Base-by-base conservation (phyloP, 2,113 vertebrate genomes). In the Leiothrix lutea region DNA sequence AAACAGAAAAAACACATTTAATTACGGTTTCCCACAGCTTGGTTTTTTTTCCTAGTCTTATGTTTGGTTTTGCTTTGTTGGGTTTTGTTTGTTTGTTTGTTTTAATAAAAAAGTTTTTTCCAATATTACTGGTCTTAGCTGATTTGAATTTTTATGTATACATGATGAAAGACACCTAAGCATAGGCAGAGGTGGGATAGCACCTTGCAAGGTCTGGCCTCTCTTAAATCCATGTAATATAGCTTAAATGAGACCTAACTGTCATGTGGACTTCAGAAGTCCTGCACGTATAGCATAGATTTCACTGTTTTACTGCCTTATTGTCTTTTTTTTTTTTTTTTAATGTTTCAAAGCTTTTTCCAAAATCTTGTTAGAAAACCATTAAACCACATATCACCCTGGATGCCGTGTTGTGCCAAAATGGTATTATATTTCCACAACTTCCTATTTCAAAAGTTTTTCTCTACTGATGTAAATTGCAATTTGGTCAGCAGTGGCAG, bases 401-500 rank as follows among this genome's bases (percentile, higher is more conserved):
- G 29, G 80, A 61, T 50, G 54, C 14, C 88, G 26, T 60, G 58
- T 92, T 80, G 81, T 83, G 81, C 93, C 72, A 93, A 86, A 91
- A 81, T 80, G 36, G 40, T 62, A 53, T 75, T 83, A 60, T 79
- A 66, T 60, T 78, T 61, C 90, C n/a, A 19, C 60, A 81, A 9
- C 31, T 67, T 84, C 25, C 56, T 25, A 86, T 83, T 86, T 53
- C 24, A 70, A 47, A 42, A 86, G 31, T 92, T 67, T 92, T 90
- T 75, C 44, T 42, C 29, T 60, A 50, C 80, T 91, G 77, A 80
- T 92, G 86, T 83, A 95, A 93, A 89, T 91, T 90, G 57, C 35
- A 93, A 40, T 96, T 97, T 96, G 95, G 86, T 94, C 82, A 86
- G 73, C 85, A 94, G 53, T 60, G 53, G 83, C 92, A 94, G 89